These are phyloP conservation scores for Tromatobia lineatoria DNA, from an alignment of 2,888 invertebrate species.

Conservation along the genomic window DNA sequence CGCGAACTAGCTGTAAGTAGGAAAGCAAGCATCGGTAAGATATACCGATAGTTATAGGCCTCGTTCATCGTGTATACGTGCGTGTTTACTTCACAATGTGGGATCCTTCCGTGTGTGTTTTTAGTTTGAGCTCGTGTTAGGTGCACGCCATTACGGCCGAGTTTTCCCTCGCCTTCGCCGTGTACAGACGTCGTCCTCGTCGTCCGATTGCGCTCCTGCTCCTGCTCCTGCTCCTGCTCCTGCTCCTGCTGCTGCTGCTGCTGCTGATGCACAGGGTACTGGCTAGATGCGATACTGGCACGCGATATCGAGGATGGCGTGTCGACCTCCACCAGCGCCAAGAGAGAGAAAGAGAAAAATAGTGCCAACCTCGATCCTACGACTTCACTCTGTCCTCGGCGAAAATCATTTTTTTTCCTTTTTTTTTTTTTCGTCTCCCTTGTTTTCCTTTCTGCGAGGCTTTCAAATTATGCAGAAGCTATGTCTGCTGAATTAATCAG, in stretches of 20 bases:
- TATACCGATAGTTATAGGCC: conserved; percentile 45
- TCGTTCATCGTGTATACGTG: conserved; percentile 53
- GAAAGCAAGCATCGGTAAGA: conserved; percentile 36
- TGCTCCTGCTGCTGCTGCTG: conserved; percentile 26
- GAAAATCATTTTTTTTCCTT: conserved; percentile 26
- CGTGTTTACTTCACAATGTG: conserved; percentile 70
- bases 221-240: conserved; percentile 40
- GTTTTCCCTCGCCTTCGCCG: conserved; percentile 38
- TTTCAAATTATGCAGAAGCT: not conserved
- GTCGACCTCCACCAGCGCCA: conserved; percentile 57
- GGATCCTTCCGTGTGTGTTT: conserved; percentile 72
- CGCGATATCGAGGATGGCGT: conserved; percentile 72
- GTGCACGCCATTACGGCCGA: conserved; percentile 71
- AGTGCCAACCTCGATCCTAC: conserved; percentile 42
- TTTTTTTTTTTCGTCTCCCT: not conserved
- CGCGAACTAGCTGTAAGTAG: conserved; percentile 34
- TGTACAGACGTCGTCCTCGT: conserved; percentile 44
- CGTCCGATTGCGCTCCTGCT: conserved; percentile 52
- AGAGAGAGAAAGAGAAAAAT: conserved; percentile 41
- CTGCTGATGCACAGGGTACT: conserved; percentile 62
- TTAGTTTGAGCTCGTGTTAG: conserved; percentile 68
- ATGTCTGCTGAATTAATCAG: conserved; percentile 17
- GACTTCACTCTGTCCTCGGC: conserved; percentile 39
- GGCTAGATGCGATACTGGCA: conserved; percentile 72
- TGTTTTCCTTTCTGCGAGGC: not conserved